These are phyloP conservation scores for Myiozetetes cayanensis DNA, from an alignment of 2,113 vertebrate species.

Conservation along the genomic window DNA sequence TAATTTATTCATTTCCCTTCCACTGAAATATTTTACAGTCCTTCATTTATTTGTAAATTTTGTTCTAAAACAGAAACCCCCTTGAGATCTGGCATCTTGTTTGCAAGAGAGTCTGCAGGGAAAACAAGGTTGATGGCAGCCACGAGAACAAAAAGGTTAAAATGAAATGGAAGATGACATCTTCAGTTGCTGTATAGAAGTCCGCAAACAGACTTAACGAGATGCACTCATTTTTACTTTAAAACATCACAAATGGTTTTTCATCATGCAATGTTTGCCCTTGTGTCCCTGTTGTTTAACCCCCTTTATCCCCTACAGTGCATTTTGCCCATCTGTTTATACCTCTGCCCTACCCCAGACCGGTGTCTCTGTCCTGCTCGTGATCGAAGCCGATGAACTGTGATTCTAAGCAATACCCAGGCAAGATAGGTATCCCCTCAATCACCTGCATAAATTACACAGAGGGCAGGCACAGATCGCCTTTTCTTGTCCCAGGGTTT, in stretches of 20 bases:
- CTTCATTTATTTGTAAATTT: conserved; percentile 51
- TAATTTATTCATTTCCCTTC: conserved; percentile 35
- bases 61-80: conserved; percentile 20
- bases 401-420: not conserved
- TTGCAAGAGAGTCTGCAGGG: not conserved
- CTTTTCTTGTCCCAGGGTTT: conserved; percentile 27
- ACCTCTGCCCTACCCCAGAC: not conserved
- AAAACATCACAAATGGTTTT: not conserved
- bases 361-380: not conserved
- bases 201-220: not conserved
- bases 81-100: conserved; percentile 35
- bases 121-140: conserved; percentile 2
- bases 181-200: not conserved
- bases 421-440: not conserved
- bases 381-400: not conserved
- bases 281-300: not conserved
- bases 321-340: not conserved
- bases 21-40: conserved; percentile 18
- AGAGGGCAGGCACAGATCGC: not conserved
- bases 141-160: not conserved
- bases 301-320: rapidly evolving
- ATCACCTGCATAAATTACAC: not conserved
- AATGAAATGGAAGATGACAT: conserved; percentile 21
- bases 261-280: not conserved
- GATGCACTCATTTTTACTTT: not conserved